Percentiles rank a stretch among this genome's conserved stretches.
Evolutionary conservation across 30 jellyfish, hydroid and myxozoan genomes (phyloP).

Genomic region (Sanderia malayensis): DNA sequence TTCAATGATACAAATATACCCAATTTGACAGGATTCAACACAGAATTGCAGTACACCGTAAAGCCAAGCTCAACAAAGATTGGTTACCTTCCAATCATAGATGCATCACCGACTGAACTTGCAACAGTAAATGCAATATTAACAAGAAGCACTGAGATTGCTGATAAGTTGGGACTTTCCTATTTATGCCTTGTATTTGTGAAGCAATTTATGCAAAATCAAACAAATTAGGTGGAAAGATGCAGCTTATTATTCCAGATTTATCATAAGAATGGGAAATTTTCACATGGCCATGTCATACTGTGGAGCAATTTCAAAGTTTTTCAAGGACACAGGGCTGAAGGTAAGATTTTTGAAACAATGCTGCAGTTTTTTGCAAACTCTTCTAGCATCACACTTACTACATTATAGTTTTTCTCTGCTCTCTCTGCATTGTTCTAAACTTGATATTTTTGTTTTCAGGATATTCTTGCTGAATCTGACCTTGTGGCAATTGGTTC

Average conservation of each 20-base stretch:
- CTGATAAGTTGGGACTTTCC: conserved; percentile 9
- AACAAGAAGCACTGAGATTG: conserved; percentile 16
- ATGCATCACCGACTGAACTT: conserved; percentile 52
- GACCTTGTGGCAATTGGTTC: conserved; percentile 45
- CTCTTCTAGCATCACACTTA: too few species aligned
- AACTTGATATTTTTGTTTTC: background rate
- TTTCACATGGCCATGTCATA: conserved; percentile 39
- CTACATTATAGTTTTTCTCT: background rate
- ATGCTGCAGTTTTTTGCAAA: background rate
- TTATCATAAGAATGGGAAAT: conserved; percentile 24
- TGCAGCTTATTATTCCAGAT: background rate
- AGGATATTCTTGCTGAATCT: conserved; percentile 34
- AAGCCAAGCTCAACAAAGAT: conserved; percentile 16
- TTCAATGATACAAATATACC: too few species aligned
- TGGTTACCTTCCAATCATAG: conserved; percentile 48
- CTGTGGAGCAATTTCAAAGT: conserved; percentile 20
- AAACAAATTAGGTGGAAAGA: conserved; percentile 47
- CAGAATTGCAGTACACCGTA: background rate
- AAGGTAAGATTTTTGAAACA: conserved; percentile 3
- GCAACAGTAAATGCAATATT: conserved; percentile 26
- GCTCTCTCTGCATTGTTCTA: background rate
- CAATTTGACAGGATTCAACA: conserved; percentile 49
- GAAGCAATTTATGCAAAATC: conserved; percentile 52
- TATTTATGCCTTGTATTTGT: conserved; percentile 19
- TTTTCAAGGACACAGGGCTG: conserved; percentile 37